Evolutionary conservation across 2,888 invertebrate species (phyloP).

Genomic region (Cremastinae sp.): DNA sequence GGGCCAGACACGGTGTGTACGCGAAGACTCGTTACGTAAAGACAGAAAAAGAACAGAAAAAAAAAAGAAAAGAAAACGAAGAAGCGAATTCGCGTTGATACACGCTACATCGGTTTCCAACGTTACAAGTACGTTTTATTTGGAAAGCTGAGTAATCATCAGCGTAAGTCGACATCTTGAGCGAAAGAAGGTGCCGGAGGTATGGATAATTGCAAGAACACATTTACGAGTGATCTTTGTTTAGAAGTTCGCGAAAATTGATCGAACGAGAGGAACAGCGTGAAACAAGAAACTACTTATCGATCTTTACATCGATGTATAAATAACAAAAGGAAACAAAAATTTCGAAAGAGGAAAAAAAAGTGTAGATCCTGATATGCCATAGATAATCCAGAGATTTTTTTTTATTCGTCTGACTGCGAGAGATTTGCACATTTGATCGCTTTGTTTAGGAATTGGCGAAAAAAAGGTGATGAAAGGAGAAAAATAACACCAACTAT

Average conservation of each 20-base stretch:
- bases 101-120: constrained; percentile 66
- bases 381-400: too few relatives aligned
- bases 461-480: too few relatives aligned
- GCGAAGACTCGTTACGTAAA: constrained; percentile 19
- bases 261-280: too few relatives aligned
- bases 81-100: constrained; percentile 32
- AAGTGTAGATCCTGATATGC: too few relatives aligned
- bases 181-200: constrained; percentile 39
- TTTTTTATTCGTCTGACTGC: too few relatives aligned
- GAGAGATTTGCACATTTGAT: too few relatives aligned
- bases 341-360: too few relatives aligned
- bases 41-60: background rate
- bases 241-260: too few relatives aligned
- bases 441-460: too few relatives aligned
- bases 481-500: too few relatives aligned
- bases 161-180: constrained; percentile 63
- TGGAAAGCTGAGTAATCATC: constrained; percentile 73
- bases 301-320: background rate
- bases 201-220: constrained; percentile 51
- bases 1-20: constrained; percentile 52
- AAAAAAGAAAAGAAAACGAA: constrained; percentile 14
- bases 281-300: too few relatives aligned
- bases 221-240: constrained; percentile 32
- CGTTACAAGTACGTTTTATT: constrained; percentile 68
- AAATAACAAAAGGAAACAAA: too few relatives aligned